Conservation (phyloP, 2,797 vertebrate species). For the Emys orbicularis region DNA sequence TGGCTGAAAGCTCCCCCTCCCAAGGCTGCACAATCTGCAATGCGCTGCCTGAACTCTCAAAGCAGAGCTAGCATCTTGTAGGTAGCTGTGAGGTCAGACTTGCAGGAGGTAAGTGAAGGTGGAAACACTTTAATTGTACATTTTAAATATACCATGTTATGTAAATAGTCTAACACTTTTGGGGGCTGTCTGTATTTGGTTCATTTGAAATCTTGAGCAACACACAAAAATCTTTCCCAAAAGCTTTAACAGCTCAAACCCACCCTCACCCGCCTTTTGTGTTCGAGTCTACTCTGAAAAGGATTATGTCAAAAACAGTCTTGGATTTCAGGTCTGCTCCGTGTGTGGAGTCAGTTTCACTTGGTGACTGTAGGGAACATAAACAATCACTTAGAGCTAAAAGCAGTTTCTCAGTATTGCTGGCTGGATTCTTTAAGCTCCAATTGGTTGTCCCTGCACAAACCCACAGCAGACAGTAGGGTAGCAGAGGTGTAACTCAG, state of each 20-base stretch:
- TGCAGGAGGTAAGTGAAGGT: neutral
- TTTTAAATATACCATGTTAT: neutral
- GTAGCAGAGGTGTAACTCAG: neutral
- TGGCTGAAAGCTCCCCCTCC: neutral
- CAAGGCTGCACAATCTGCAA: neutral
- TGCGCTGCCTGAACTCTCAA: neutral
- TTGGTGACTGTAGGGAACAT: neutral
- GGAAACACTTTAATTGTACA: neutral
- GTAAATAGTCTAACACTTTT: neutral
- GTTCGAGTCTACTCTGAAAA: no score
- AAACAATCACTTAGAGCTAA: neutral
- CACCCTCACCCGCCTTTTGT: no score
- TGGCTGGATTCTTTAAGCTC: neutral
- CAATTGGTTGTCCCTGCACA: neutral
- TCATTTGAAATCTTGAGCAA: neutral
- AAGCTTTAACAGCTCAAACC: neutral
- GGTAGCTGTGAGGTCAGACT: neutral
- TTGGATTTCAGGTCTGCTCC: neutral
- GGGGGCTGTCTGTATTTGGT: neutral
- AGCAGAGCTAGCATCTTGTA: neutral
- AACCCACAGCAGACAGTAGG: neutral
- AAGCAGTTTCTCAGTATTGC: neutral
- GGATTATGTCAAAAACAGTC: neutral
- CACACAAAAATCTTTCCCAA: neutral
- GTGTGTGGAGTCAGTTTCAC: neutral